phyloP scores from a whole-genome alignment of 2,888 invertebrate genomes.

The Heliconius sara region DNA sequence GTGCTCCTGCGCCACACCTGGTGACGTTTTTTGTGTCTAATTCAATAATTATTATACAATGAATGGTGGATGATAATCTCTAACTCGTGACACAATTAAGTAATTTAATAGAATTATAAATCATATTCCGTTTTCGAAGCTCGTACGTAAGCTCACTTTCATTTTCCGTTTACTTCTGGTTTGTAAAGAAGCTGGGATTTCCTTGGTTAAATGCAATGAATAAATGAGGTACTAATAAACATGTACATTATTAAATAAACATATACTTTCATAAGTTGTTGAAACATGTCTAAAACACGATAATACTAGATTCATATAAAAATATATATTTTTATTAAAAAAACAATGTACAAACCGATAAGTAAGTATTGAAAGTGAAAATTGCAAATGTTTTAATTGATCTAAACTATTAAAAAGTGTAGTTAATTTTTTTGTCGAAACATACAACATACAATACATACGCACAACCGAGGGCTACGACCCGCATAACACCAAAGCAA shows the following conservation, averaged over 20 bases:
- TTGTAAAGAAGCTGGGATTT: not conserved
- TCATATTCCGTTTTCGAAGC: slow-evolving; percentile 1
- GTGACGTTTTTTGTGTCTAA: not conserved
- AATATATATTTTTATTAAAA: too few relatives aligned
- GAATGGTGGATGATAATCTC: not conserved
- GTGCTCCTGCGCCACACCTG: too few relatives aligned
- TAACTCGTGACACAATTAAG: not conserved
- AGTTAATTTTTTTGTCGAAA: too few relatives aligned
- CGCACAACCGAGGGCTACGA: too few relatives aligned
- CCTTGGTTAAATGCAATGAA: not conserved
- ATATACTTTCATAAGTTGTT: not conserved
- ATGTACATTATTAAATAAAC: not conserved
- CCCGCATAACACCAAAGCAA: too few relatives aligned
- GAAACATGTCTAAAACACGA: not conserved
- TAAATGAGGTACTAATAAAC: slow-evolving; percentile 1
- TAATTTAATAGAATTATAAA: not conserved
- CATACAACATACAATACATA: too few relatives aligned
- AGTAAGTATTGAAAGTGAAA: too few relatives aligned
- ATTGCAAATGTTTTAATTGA: too few relatives aligned
- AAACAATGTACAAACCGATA: too few relatives aligned
- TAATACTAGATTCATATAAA: too few relatives aligned
- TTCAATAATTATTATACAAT: not conserved
- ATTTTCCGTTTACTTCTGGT: slow-evolving; percentile 17
- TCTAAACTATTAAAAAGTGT: too few relatives aligned
- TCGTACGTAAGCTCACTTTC: slow-evolving; percentile 15